These are phyloP conservation scores for Belonocnema kinseyi DNA, from an alignment of 1,140 invertebrate genomes.

Conservation along the genomic window DNA sequence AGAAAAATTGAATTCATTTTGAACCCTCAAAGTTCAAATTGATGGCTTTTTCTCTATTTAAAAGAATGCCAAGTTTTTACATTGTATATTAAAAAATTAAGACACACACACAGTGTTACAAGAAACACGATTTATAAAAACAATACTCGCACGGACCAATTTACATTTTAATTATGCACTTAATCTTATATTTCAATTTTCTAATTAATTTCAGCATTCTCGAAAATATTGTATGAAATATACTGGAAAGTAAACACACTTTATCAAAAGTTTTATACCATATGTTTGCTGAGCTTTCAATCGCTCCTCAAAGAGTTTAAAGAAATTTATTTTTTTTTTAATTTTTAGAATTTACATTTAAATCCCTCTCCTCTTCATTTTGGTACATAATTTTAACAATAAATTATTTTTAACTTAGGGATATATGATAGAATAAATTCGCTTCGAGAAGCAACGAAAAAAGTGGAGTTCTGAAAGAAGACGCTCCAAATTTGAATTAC, in stretches of 20 bases:
- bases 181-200: too few relatives aligned
- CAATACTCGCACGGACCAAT: neutral
- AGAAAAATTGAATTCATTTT: too few relatives aligned
- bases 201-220: too few relatives aligned
- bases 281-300: too few relatives aligned
- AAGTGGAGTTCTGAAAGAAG: neutral
- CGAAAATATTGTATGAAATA: too few relatives aligned
- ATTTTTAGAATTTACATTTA: too few relatives aligned
- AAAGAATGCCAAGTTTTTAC: neutral
- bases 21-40: neutral
- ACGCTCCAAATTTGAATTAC: neutral
- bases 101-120: neutral
- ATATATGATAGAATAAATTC: neutral
- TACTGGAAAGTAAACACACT: too few relatives aligned
- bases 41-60: neutral
- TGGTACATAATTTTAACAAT: neutral
- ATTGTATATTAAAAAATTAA: neutral
- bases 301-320: too few relatives aligned
- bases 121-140: neutral
- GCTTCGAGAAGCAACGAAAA: neutral
- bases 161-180: neutral
- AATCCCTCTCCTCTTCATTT: too few relatives aligned
- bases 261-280: too few relatives aligned
- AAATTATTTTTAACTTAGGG: neutral
- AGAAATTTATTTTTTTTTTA: too few relatives aligned